These are phyloP conservation scores for Cromileptes altivelis DNA, from an alignment of 2,113 vertebrate species.

Conservation along the genomic window DNA sequence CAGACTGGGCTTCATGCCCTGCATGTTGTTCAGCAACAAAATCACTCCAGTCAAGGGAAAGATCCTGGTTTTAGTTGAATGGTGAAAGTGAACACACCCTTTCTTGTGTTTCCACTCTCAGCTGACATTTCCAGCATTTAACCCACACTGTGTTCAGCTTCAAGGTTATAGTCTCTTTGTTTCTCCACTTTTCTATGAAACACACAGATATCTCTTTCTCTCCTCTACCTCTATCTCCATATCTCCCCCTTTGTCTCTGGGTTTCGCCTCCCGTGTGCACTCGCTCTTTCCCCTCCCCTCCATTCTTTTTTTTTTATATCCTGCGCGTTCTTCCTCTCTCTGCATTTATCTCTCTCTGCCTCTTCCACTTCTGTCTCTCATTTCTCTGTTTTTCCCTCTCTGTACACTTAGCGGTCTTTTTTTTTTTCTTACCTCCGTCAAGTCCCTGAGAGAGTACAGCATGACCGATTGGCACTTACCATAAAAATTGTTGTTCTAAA, in stretches of 20 bases:
- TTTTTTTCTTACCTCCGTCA: conserved; percentile 15
- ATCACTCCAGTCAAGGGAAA: not conserved
- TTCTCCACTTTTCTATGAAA: not conserved
- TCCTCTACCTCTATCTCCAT: not conserved
- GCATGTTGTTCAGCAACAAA: not conserved
- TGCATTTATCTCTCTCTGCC: conserved; percentile 13
- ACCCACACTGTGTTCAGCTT: not conserved
- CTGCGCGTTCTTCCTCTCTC: not conserved
- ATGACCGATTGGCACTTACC: conserved; percentile 73
- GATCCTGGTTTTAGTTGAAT: too few relatives aligned
- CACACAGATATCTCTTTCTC: not conserved
- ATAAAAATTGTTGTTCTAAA: conserved; percentile 73
- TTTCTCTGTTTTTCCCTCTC: conserved; percentile 28
- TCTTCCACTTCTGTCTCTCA: conserved; percentile 21
- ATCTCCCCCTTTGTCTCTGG: conserved; percentile 1
- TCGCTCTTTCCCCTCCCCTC: not conserved
- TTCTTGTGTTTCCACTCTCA: not conserved
- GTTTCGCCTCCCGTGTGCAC: not conserved
- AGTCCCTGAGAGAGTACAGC: conserved; percentile 40
- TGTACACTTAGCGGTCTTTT: not conserved
- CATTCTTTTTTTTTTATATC: not conserved
- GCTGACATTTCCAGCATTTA: not conserved
- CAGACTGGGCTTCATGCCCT: not conserved
- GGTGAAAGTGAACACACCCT: not conserved
- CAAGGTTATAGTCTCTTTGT: conserved; percentile 6